phyloP scores from a whole-genome alignment of 1,140 invertebrate genomes.

The Phymastichus coffea region DNA sequence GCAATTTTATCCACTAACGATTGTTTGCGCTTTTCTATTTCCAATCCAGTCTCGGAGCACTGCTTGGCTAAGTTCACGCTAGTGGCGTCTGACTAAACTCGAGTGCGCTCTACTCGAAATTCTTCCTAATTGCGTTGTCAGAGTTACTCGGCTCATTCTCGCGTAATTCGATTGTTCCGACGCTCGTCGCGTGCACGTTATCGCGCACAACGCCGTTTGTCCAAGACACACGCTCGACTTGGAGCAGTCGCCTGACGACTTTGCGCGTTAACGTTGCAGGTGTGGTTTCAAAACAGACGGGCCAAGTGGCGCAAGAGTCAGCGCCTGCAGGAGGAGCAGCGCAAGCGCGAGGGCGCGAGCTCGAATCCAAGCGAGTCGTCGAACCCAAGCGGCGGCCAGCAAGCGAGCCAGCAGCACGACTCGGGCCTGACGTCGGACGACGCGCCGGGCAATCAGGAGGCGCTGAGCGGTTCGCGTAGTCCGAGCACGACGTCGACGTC shows the following conservation, averaged over 20 bases:
- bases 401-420: constrained; percentile 22
- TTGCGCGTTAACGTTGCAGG: too few relatives aligned
- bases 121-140: too few relatives aligned
- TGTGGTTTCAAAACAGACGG: constrained; percentile 93
- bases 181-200: neutral
- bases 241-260: too few relatives aligned
- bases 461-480: constrained; percentile 45
- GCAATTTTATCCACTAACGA: too few relatives aligned
- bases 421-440: constrained; percentile 43
- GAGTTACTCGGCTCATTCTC: constrained; percentile 43
- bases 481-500: constrained; percentile 55
- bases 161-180: constrained; percentile 34
- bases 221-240: too few relatives aligned
- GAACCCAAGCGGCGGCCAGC: constrained; percentile 29
- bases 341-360: constrained; percentile 75
- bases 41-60: too few relatives aligned
- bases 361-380: constrained; percentile 56
- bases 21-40: too few relatives aligned
- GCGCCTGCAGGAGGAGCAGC: constrained; percentile 84
- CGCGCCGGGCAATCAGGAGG: constrained; percentile 37
- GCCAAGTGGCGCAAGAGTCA: constrained; percentile 94
- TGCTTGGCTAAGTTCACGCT: too few relatives aligned
- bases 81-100: too few relatives aligned
- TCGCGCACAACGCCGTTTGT: neutral
- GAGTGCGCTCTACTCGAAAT: too few relatives aligned